Evolutionary conservation across 2,113 vertebrate species (phyloP), one percentile per base, ranked within the genome.

Genomic region (Podarcis raffonei): DNA sequence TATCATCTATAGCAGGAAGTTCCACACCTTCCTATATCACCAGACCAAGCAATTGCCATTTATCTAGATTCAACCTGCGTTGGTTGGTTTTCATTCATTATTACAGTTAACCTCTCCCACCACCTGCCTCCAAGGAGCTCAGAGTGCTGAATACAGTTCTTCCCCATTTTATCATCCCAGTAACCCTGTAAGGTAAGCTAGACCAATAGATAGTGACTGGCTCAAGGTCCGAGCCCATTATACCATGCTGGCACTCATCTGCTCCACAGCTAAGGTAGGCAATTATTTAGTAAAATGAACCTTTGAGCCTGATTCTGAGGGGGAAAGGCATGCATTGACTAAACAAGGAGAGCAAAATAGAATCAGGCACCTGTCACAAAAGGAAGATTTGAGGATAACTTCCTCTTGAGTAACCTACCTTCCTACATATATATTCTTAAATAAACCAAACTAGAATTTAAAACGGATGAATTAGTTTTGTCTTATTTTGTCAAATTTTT

Each of bases 401-500:
- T 78, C 59, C 6, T 15, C 1, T 53, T 87, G 23, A 30, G 37
- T 76, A 66, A 42, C 59, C 59, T 62, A 20, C 27, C 27, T 59
- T 8, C 30, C 6, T 80, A n/a, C n/a, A 12, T 39, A 32, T 59
- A 32, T 59, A 32, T 71, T 62, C 85, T 85, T 30, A 85, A 0
- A 1, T 86, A 71, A 84, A 62, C 83, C 22, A 83, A 91, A 32
- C 84, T 92, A 76, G 69, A 92, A 48, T 53, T 83, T 84, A 3
- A 89, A 79, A 85, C 89, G 81, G 85, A 68, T 83, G 85, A 79
- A 89, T 83, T 39, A 15, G 16, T 42, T 86, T n/a, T 89, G 84
- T 68, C 78, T 77, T 84, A 5, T 81, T 78, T 93, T 78, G 82
- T 65, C 85, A 15, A 23, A 1, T n/a, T 27, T 82, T 87, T 90